Evolutionary conservation across 2,797 vertebrate genomes (phyloP).

Genomic region (Poecilia wingei): DNA sequence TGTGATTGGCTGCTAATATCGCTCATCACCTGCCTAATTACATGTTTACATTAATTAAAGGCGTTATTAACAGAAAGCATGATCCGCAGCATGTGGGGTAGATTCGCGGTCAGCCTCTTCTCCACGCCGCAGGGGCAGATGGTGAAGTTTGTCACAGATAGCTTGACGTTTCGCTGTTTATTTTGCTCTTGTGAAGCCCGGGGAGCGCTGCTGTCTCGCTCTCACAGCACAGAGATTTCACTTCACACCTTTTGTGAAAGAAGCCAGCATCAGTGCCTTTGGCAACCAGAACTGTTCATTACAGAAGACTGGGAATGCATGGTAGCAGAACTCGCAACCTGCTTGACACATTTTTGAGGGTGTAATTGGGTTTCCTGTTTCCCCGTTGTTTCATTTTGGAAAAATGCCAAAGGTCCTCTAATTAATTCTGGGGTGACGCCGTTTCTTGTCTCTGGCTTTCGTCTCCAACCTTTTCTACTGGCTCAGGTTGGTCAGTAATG

Average conservation of each 20-base stretch:
- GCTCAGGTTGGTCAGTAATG: constrained; percentile 51
- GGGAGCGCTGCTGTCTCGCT: constrained; percentile 23
- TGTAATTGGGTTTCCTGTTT: constrained; percentile 69
- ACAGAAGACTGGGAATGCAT: constrained; percentile 46
- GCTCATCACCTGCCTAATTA: constrained; percentile 61
- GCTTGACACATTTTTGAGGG: constrained; percentile 68
- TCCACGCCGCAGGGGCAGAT: constrained; percentile 40
- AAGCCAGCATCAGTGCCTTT: constrained; percentile 52
- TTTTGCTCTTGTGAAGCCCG: constrained; percentile 17
- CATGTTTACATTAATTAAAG: constrained; percentile 65
- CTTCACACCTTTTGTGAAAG: constrained; percentile 69
- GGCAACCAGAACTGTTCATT: constrained; percentile 62
- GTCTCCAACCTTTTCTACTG: constrained; percentile 12
- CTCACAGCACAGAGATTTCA: constrained; percentile 46
- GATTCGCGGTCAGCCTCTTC: constrained; percentile 17
- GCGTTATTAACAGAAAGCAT: constrained; percentile 37
- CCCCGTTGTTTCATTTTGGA: constrained; percentile 61
- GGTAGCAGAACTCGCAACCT: constrained; percentile 45
- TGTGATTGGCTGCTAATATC: constrained; percentile 53
- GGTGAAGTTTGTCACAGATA: constrained; percentile 38
- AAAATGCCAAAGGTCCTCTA: constrained; percentile 60
- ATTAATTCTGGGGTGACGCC: constrained; percentile 53
- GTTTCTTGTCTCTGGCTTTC: constrained; percentile 19
- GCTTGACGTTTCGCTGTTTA: constrained; percentile 22
- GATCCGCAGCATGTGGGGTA: constrained; percentile 14